phyloP scores from a whole-genome alignment of 2,888 invertebrate genomes.

The Notocelia uddmanniana region DNA sequence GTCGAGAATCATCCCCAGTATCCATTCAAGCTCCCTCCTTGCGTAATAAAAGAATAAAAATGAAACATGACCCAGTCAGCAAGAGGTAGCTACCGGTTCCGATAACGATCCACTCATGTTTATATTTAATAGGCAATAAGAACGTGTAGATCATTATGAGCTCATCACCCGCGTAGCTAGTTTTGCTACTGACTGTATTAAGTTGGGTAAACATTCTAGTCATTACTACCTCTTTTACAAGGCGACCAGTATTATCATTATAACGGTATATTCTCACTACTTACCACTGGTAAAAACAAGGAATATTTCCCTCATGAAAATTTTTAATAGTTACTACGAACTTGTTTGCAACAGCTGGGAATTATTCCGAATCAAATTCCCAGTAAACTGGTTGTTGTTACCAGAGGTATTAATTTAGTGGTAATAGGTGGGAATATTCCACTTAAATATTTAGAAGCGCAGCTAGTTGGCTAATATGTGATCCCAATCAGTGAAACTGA shows the following conservation, averaged over 20 bases:
- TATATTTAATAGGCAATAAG: no score
- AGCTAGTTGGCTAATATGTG: conserved; percentile 26
- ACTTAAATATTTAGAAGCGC: not conserved
- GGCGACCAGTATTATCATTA: conserved; percentile 27
- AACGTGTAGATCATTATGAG: no score
- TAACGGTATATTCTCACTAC: not conserved
- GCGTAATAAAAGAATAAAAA: conserved; percentile 1
- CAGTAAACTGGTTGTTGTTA: not conserved
- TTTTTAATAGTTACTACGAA: not conserved
- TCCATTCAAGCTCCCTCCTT: conserved; percentile 81
- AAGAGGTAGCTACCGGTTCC: no score
- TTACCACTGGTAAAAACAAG: not conserved
- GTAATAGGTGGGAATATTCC: not conserved
- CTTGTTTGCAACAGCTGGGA: no score
- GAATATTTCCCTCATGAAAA: not conserved
- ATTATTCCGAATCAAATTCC: no score
- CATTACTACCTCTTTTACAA: conserved; percentile 54
- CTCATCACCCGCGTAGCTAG: no score
- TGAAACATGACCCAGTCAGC: no score
- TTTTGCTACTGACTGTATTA: not conserved
- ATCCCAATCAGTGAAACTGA: conserved; percentile 42
- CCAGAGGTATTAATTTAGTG: not conserved
- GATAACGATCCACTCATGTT: no score
- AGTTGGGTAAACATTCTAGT: conserved; percentile 54
- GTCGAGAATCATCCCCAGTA: conserved; percentile 90